Evolutionary conservation across 2,797 vertebrate genomes (phyloP).

Genomic region (Gobionotothen gibberifrons): DNA sequence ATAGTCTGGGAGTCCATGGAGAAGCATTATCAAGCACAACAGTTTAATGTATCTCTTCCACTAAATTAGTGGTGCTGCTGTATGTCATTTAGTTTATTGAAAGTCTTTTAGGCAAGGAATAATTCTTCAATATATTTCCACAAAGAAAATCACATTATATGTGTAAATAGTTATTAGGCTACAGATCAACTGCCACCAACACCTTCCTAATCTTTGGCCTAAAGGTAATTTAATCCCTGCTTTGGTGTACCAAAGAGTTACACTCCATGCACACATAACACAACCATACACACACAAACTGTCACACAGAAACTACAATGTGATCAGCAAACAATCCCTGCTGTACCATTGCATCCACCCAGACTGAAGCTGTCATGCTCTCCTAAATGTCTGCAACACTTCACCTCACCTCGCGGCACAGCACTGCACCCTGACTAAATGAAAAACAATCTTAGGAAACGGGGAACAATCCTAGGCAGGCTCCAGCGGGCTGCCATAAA

Average conservation of each 20-base stretch:
- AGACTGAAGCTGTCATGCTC: constrained; percentile 57
- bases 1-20: constrained; percentile 45
- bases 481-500: constrained; percentile 83
- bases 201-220: constrained; percentile 18
- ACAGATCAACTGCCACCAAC: constrained; percentile 13
- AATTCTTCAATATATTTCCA: constrained; percentile 4
- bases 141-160: constrained; percentile 21
- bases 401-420: constrained; percentile 70
- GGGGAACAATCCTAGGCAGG: constrained; percentile 84
- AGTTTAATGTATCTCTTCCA: constrained; percentile 42
- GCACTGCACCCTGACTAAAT: constrained; percentile 71
- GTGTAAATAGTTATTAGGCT: constrained; percentile 6
- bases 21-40: constrained; percentile 54
- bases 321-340: constrained; percentile 57
- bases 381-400: constrained; percentile 75
- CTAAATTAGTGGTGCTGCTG: constrained; percentile 42
- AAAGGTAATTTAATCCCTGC: constrained; percentile 15
- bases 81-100: constrained; percentile 32
- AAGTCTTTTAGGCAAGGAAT: constrained; percentile 4
- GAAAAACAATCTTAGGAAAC: constrained; percentile 86
- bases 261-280: constrained; percentile 21
- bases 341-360: constrained; percentile 66
- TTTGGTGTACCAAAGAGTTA: constrained; percentile 23
- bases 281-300: constrained; percentile 13
- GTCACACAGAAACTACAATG: constrained; percentile 29